Evolutionary conservation across 1,140 invertebrate species (phyloP), one percentile per base, ranked within the genome.

Genomic region (Saccostrea glomerata): DNA sequence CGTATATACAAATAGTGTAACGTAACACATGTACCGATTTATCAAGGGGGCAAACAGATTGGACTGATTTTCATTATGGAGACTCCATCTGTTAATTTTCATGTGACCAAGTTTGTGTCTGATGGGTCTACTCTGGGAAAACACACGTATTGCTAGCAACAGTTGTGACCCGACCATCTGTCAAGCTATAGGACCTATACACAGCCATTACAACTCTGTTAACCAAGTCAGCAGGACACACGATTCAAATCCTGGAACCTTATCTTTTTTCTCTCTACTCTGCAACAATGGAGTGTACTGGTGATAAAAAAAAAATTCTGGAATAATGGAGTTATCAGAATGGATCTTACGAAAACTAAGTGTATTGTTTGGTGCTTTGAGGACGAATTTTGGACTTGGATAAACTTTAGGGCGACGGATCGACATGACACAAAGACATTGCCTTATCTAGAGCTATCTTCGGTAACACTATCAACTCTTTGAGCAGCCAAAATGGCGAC

Each of bases 401-500:
- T n/a, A 25, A 15, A 77, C 15, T 30, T 15, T 30, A 77, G 30
- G 12, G 70, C 11, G 25, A 17, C 30, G 9, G 30, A 77, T 17
- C 25, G 70, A 36, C 70, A 77, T 77, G 70, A 77, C 70, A 77
- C 70, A 77, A 77, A 30, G 70, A 36, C 70, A 30, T 25, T 77
- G 70, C 70, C 70, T 77, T 77, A 77, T 77, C 70, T 77, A 84
- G 23, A 7, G 9, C 82, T 82, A n/a, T 84, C 55, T 84, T 20
- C 30, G 82, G 55, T 84, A 84, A 55, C 82, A 84, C 17, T 17
- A 84, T 84, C 82, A 82, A 54, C 20, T 84, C 82, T 84, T 84
- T 13, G 82, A 84, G 82, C 82, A 84, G 82, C 82, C 82, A 84
- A 84, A 84, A 84, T 84, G 82, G 82, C 82, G 82, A 84, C 82